A percentile compares a stretch with the other conserved stretches of the same genome.
These are phyloP conservation scores for Porites lobata DNA, from an alignment of 92 coral and sea anemone genomes.

Conservation along the genomic window DNA sequence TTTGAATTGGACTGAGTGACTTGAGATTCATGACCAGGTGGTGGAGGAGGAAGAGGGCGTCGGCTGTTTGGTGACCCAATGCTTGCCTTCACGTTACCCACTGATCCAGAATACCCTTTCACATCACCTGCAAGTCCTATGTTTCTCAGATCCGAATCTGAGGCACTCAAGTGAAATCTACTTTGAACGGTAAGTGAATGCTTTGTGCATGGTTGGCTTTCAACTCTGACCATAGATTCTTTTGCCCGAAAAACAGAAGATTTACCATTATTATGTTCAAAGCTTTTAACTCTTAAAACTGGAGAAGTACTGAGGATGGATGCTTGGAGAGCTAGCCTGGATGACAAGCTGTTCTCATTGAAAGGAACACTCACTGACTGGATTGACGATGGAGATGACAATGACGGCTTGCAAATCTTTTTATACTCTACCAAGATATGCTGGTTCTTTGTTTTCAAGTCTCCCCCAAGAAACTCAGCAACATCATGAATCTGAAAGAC, in stretches of 20 bases:
- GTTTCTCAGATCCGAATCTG: conserved; percentile 60
- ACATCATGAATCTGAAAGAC: conserved; percentile 91
- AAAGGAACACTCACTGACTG: conserved; percentile 24
- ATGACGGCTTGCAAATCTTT: conserved; percentile 24
- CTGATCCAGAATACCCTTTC: conserved; percentile 3
- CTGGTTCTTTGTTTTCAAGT: conserved; percentile 83
- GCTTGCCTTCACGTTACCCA: neutral
- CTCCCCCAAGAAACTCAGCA: conserved; percentile 97
- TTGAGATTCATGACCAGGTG: conserved; percentile 24
- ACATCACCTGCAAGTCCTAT: neutral
- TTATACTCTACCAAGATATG: conserved; percentile 82
- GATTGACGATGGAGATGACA: conserved; percentile 1
- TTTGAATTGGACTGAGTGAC: conserved; percentile 16
- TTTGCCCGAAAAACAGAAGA: neutral
- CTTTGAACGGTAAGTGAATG: conserved; percentile 41
- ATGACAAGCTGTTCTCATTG: conserved; percentile 39
- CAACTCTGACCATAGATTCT: conserved; percentile 21
- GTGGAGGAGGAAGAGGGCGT: conserved; percentile 86
- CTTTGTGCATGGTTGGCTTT: conserved; percentile 34
- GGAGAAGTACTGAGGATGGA: conserved; percentile 78
- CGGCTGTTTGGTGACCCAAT: conserved; percentile 10
- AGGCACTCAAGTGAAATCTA: conserved; percentile 66
- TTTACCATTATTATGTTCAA: conserved; percentile 1
- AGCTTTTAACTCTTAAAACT: conserved; percentile 44
- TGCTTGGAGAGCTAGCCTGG: conserved; percentile 68